Conservation (phyloP, 1,140 invertebrate species). For the Drosophila arizonae region DNA sequence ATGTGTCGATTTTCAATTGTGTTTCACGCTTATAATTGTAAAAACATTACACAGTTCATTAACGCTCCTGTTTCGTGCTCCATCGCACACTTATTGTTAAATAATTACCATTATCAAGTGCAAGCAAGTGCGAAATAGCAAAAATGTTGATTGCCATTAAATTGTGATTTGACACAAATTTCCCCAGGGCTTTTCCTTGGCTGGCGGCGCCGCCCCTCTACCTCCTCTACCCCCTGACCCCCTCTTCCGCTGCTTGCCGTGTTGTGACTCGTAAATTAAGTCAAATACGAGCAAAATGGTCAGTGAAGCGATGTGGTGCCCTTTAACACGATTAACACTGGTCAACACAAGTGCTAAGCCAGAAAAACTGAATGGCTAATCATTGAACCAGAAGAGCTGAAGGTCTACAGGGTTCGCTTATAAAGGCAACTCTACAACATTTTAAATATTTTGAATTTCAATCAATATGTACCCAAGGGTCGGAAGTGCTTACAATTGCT, state of each 20-base stretch:
- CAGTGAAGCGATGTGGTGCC: constrained; percentile 24
- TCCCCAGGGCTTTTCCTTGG: not conserved
- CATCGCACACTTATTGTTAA: constrained; percentile 70
- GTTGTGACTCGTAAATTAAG: constrained; percentile 40
- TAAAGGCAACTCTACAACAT: no score
- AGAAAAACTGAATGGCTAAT: not conserved
- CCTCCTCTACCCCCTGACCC: not conserved
- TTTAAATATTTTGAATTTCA: no score
- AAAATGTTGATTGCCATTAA: constrained; percentile 66
- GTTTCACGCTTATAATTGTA: constrained; percentile 18
- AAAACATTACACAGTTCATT: constrained; percentile 73
- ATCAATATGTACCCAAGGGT: no score
- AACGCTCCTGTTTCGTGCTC: constrained; percentile 55
- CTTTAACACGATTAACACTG: constrained; percentile 9
- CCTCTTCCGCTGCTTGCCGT: not conserved
- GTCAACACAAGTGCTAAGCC: not conserved
- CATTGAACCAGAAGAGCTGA: no score
- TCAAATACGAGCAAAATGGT: constrained; percentile 44
- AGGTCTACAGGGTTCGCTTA: no score
- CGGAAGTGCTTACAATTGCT: no score
- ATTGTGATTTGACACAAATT: constrained; percentile 60
- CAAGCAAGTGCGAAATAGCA: constrained; percentile 68
- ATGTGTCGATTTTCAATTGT: constrained; percentile 8
- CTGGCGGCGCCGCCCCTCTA: not conserved
- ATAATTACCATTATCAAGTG: constrained; percentile 73